Evolutionary conservation across 35 echinoderm and acorn worm genomes (phyloP).

Genomic region (Apostichopus californicus): DNA sequence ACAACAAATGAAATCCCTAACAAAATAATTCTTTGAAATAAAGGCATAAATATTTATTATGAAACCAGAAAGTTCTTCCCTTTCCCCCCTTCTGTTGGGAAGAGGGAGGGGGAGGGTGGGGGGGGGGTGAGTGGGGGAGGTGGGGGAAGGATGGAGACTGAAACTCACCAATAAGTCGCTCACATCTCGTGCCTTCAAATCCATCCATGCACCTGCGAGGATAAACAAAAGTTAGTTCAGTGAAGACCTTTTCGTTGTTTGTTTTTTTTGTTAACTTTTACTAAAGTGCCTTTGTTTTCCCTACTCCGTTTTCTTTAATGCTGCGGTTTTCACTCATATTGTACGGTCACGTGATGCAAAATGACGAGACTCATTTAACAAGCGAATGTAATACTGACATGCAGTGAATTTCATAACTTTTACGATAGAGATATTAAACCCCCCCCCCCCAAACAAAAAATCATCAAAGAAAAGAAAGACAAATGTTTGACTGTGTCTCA

Average conservation of each 20-base stretch:
- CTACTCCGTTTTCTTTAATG: background rate
- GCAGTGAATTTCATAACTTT: no score
- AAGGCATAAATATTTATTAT: background rate
- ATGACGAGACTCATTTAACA: no score
- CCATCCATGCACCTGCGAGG: constrained; percentile 17
- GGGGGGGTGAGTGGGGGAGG: no score
- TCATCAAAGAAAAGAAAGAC: no score
- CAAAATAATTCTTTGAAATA: background rate
- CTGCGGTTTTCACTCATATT: background rate
- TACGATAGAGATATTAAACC: no score
- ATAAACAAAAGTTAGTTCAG: background rate
- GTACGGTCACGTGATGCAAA: background rate
- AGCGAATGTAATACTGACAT: no score
- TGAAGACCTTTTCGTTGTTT: no score
- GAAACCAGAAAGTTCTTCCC: background rate
- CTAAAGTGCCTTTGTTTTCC: no score
- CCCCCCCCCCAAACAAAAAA: no score
- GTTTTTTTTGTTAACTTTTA: no score
- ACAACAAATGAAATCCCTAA: background rate
- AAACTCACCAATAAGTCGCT: background rate
- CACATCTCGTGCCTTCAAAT: constrained; percentile 14
- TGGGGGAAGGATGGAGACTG: background rate
- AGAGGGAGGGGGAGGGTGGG: no score
- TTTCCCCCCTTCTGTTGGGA: background rate
- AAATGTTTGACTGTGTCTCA: no score